These are phyloP conservation scores for Molorchus minor DNA, from an alignment of 2,888 invertebrate species.

Conservation along the genomic window DNA sequence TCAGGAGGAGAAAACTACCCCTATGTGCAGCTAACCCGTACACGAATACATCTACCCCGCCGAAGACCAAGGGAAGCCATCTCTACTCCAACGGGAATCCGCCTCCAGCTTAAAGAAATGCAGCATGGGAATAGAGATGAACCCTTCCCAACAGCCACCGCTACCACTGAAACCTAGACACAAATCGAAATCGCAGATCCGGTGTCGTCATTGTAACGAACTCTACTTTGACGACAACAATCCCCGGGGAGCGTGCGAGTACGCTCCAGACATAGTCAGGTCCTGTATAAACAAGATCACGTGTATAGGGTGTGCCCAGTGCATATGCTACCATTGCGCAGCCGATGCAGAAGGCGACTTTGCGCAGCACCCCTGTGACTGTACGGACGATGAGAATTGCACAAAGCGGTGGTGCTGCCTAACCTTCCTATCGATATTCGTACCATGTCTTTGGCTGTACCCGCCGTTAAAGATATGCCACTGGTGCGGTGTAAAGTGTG, in stretches of 20 bases:
- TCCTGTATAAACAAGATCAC: slow-evolving; percentile 81
- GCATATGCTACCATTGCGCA: slow-evolving; percentile 94
- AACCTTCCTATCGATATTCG: slow-evolving; percentile 83
- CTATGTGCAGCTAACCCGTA: slow-evolving; percentile 83
- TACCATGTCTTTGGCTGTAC: slow-evolving; percentile 96
- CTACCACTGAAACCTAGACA: slow-evolving; percentile 59
- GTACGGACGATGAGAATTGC: slow-evolving; percentile 75
- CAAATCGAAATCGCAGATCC: slow-evolving; percentile 50
- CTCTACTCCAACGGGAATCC: slow-evolving; percentile 63
- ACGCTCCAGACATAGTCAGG: slow-evolving; percentile 85
- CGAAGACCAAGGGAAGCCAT: slow-evolving; percentile 64
- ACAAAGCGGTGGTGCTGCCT: slow-evolving; percentile 87
- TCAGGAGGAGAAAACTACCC: slow-evolving; percentile 75
- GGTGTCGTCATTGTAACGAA: slow-evolving; percentile 79
- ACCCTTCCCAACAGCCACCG: slow-evolving; percentile 62
- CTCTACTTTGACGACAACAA: slow-evolving; percentile 86
- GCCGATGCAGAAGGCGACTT: slow-evolving; percentile 90
- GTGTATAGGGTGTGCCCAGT: slow-evolving; percentile 85
- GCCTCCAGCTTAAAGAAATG: slow-evolving; percentile 75
- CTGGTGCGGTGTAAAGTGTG: slow-evolving; percentile 81
- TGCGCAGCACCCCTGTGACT: slow-evolving; percentile 85
- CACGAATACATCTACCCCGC: slow-evolving; percentile 91
- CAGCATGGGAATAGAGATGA: slow-evolving; percentile 55
- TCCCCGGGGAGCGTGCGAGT: slow-evolving; percentile 84
- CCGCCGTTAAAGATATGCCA: slow-evolving; percentile 86